phyloP scores from a whole-genome alignment of 2,113 vertebrate genomes.

The Ictalurus furcatus region DNA sequence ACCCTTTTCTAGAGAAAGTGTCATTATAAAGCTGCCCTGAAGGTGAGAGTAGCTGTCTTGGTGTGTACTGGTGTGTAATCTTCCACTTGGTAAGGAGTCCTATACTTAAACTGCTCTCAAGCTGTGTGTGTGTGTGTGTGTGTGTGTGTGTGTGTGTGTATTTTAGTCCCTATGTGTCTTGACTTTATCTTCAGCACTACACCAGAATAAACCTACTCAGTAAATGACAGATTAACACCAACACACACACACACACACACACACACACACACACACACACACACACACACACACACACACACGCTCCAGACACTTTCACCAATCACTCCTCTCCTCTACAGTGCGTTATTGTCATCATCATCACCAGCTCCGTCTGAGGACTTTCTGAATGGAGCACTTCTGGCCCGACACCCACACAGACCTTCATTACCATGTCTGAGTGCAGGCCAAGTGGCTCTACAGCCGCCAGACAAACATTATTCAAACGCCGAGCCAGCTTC shows the following conservation, averaged over 20 bases:
- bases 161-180: background rate
- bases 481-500: background rate
- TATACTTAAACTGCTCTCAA: background rate
- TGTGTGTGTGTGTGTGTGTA: background rate
- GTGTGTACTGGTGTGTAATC: constrained; percentile 4
- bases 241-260: no score
- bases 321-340: background rate
- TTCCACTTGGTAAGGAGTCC: background rate
- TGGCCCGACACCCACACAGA: background rate
- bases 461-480: background rate
- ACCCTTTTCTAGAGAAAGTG: background rate
- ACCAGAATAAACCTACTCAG: background rate
- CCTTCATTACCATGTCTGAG: constrained; percentile 13
- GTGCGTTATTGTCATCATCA: background rate
- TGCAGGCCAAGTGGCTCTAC: constrained; percentile 12
- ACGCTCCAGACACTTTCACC: background rate
- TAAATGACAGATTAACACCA: background rate
- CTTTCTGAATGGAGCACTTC: constrained; percentile 10
- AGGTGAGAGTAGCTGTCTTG: background rate
- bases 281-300: background rate
- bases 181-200: background rate
- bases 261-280: no score
- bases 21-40: background rate
- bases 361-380: constrained; percentile 17
- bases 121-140: background rate